These are phyloP conservation scores for Antidorcas marsupialis DNA, from an alignment of 2,113 vertebrate genomes.

Conservation along the genomic window DNA sequence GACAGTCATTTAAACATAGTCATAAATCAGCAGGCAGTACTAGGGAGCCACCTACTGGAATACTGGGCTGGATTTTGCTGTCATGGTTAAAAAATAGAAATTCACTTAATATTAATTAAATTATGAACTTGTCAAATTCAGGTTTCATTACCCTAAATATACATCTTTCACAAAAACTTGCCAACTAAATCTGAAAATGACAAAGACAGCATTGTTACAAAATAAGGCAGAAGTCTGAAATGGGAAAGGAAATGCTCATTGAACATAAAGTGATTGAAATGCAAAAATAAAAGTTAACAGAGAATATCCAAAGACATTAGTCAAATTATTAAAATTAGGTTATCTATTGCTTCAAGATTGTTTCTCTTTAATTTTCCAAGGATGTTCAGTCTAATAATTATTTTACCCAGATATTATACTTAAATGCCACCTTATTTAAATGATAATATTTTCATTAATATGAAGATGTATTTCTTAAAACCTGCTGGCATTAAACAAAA, in stretches of 20 bases:
- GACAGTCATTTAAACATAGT: background rate
- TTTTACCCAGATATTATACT: background rate
- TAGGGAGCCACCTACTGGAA: conserved; percentile 69
- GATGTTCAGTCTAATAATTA: background rate
- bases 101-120: background rate
- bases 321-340: background rate
- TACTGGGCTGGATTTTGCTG: background rate
- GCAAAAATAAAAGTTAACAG: background rate
- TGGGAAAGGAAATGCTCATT: background rate
- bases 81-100: background rate
- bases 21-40: conserved; percentile 59
- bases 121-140: conserved; percentile 25
- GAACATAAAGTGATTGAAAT: background rate
- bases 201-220: background rate
- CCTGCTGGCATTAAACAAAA: background rate
- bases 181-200: background rate
- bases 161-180: background rate
- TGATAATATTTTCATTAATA: background rate
- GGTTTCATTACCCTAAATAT: background rate
- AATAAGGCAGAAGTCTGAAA: background rate
- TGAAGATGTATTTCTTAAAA: background rate
- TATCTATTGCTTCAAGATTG: background rate
- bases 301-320: background rate
- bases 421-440: conserved; percentile 24
- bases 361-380: background rate